Conservation (phyloP, 2,797 vertebrate species). For the Sebastolobus alascanus region DNA sequence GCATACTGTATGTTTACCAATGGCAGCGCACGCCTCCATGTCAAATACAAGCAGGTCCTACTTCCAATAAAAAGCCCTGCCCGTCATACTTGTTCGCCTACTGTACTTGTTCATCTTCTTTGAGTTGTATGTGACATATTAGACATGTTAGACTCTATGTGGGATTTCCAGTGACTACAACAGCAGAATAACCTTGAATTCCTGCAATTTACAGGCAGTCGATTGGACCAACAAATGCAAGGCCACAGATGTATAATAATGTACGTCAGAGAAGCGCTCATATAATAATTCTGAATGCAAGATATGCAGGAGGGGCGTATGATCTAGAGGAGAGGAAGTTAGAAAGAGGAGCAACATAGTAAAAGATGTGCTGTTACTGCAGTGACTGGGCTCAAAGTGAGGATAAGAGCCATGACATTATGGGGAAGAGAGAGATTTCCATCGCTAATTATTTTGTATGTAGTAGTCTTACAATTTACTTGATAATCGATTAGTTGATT, state of each 20-base stretch:
- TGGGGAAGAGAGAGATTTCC: neutral
- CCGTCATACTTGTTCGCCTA: constrained; percentile 1
- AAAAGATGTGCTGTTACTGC: neutral
- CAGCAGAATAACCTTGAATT: neutral
- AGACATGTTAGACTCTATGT: neutral
- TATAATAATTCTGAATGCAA: neutral
- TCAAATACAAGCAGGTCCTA: constrained; percentile 73
- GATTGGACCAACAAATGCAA: neutral
- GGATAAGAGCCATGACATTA: neutral
- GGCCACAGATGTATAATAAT: neutral
- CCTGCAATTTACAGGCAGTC: neutral
- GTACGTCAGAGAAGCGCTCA: neutral
- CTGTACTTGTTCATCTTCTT: neutral
- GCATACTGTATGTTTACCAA: constrained; percentile 74
- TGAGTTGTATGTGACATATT: neutral
- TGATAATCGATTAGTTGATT: neutral
- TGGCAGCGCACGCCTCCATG: constrained; percentile 74
- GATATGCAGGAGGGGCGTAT: neutral
- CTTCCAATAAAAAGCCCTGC: constrained; percentile 32
- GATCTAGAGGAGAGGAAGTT: neutral
- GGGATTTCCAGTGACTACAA: neutral
- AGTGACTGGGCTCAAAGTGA: neutral
- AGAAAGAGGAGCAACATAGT: neutral
- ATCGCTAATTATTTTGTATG: neutral
- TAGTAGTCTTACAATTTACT: neutral